These are phyloP conservation scores for Oxytorus armatus DNA, from an alignment of 2,888 invertebrate species.

Conservation along the genomic window DNA sequence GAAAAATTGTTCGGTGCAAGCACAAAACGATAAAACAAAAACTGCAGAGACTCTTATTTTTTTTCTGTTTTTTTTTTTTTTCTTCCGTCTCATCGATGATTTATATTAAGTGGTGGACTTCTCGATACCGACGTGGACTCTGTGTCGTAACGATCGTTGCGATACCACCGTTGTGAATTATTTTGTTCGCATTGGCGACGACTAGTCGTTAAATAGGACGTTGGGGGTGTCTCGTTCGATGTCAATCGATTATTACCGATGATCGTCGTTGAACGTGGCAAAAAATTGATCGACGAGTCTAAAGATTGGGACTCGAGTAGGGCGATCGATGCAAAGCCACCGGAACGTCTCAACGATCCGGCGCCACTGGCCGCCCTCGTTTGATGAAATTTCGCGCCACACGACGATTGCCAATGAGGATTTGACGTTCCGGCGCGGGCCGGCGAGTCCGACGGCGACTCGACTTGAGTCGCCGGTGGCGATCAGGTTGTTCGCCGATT, in stretches of 20 bases:
- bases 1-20: conserved; percentile 10
- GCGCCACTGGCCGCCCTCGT: background rate
- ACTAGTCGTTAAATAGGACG: conserved; percentile 29
- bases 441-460: conserved; percentile 73
- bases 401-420: conserved; percentile 42
- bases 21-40: background rate
- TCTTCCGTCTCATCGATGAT: conserved; percentile 49
- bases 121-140: conserved; percentile 29
- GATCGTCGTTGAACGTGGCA: conserved; percentile 22
- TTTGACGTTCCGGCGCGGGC: conserved; percentile 31
- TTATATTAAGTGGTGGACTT: conserved; percentile 50
- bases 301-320: conserved; percentile 40
- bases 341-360: conserved; percentile 39
- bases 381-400: background rate
- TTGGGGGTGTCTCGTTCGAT: conserved; percentile 9
- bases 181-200: conserved; percentile 24
- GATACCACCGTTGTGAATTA: conserved; percentile 33
- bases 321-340: conserved; percentile 42
- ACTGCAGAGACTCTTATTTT: background rate
- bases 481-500: conserved; percentile 69
- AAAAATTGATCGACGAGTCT: conserved; percentile 47
- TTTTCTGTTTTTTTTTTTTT: background rate
- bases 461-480: conserved; percentile 66
- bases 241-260: conserved; percentile 51
- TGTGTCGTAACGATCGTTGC: conserved; percentile 36